These are phyloP conservation scores for Desoria tigrina DNA, from an alignment of 2,888 invertebrate genomes.

Conservation along the genomic window DNA sequence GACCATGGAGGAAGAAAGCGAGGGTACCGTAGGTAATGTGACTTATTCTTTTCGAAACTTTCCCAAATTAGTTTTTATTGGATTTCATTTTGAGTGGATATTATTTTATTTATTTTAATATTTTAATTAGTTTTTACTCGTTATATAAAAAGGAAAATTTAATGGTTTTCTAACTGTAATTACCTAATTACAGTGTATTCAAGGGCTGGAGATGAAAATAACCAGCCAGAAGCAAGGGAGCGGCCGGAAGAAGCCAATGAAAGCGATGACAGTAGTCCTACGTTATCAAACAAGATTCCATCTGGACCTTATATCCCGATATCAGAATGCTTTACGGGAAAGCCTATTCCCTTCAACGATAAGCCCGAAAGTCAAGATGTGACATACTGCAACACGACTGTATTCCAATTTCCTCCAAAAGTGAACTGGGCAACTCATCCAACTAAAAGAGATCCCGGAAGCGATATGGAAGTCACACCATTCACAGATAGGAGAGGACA, in stretches of 20 bases:
- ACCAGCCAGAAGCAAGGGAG: slow-evolving; percentile 26
- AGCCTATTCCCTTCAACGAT: slow-evolving; percentile 54
- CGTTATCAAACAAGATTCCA: slow-evolving; percentile 54
- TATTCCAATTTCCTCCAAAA: slow-evolving; percentile 52
- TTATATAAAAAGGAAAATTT: slow-evolving; percentile 1
- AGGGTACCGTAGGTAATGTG: slow-evolving; percentile 31
- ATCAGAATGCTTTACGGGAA: slow-evolving; percentile 86
- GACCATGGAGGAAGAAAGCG: slow-evolving; percentile 45
- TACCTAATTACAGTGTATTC: slow-evolving; percentile 35
- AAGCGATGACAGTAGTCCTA: slow-evolving; percentile 52
- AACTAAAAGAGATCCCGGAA: slow-evolving; percentile 12
- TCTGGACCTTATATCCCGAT: slow-evolving; percentile 89
- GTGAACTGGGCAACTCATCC: slow-evolving; percentile 54
- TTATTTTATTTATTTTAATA: slow-evolving; percentile 12
- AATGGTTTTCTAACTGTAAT: slow-evolving; percentile 9
- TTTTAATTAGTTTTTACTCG: neutral
- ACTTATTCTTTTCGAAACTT: neutral
- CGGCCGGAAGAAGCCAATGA: slow-evolving; percentile 34
- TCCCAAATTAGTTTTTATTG: neutral
- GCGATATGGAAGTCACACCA: neutral
- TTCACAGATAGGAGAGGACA: neutral
- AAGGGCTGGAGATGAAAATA: slow-evolving; percentile 41
- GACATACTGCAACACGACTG: slow-evolving; percentile 45
- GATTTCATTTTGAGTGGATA: neutral
- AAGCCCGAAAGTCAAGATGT: slow-evolving; percentile 38